These are phyloP conservation scores for Rhopalosiphum maidis DNA, from an alignment of 1,140 invertebrate species.

Conservation along the genomic window DNA sequence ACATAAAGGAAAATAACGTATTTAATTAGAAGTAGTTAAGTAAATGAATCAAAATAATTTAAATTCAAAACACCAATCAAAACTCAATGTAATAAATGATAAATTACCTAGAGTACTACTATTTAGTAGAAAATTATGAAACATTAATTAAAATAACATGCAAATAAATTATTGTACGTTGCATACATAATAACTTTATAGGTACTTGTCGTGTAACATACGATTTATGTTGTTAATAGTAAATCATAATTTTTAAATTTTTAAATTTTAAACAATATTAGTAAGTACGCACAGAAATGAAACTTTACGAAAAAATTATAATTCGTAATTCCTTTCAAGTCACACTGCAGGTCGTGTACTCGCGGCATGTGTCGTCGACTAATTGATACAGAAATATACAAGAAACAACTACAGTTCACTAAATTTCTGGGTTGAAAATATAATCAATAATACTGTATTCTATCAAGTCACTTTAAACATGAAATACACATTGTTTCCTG, in stretches of 20 bases:
- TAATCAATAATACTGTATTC: conserved; percentile 30
- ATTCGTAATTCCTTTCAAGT: not conserved
- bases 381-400: not conserved
- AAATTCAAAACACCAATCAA: not conserved
- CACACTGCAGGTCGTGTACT: not conserved
- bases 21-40: not conserved
- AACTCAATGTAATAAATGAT: not conserved
- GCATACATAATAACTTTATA: not conserved
- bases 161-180: not conserved
- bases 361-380: not conserved
- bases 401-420: conserved; percentile 14
- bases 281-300: not conserved
- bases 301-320: not conserved
- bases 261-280: not conserved
- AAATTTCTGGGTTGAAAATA: not conserved
- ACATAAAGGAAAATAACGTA: not conserved
- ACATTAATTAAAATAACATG: not conserved
- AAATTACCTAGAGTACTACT: not conserved
- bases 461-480: not conserved
- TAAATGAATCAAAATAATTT: not conserved
- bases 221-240: not conserved
- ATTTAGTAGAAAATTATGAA: not conserved
- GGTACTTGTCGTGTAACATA: not conserved
- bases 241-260: not conserved
- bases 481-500: conserved; percentile 9